Conservation (phyloP, 2,797 vertebrate genomes). For the Cynodonichthys magdalenae region DNA sequence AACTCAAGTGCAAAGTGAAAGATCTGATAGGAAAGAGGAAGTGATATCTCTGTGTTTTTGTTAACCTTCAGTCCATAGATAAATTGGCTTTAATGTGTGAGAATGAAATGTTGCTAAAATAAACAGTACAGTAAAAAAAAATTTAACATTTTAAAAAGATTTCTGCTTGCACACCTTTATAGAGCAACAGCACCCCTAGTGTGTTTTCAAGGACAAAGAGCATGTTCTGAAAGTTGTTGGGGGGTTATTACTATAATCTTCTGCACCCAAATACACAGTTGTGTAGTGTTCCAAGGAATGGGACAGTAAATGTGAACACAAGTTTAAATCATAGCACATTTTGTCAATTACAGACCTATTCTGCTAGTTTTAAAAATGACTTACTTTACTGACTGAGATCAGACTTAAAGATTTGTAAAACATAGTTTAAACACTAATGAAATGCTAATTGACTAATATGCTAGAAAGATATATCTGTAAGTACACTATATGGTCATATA, state of each 20-base stretch:
- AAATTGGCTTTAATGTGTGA: slow-evolving; percentile 1
- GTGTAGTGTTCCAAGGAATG: slow-evolving; percentile 4
- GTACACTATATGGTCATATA: neutral
- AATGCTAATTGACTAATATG: neutral
- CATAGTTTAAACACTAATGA: neutral
- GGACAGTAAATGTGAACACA: neutral
- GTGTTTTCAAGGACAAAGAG: slow-evolving; percentile 21
- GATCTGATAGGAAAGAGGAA: neutral
- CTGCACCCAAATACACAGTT: slow-evolving; percentile 4
- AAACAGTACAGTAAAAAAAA: neutral
- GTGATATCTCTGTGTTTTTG: slow-evolving; percentile 8
- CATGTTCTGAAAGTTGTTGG: neutral
- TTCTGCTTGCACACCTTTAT: slow-evolving; percentile 1
- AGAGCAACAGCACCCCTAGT: slow-evolving; percentile 39
- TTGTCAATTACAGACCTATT: neutral
- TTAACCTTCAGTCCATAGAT: neutral
- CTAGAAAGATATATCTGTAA: neutral
- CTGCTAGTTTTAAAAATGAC: too few relatives aligned
- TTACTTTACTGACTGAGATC: neutral
- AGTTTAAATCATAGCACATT: slow-evolving; percentile 3
- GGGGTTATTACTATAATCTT: slow-evolving; percentile 14
- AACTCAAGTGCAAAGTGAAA: neutral
- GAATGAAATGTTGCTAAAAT: neutral
- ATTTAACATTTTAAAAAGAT: neutral
- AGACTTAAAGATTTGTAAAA: neutral